A percentile compares a stretch with the other conserved stretches of the same genome.
Conservation (phyloP, 2,797 vertebrate genomes). For the Mionectes olivaceus region DNA sequence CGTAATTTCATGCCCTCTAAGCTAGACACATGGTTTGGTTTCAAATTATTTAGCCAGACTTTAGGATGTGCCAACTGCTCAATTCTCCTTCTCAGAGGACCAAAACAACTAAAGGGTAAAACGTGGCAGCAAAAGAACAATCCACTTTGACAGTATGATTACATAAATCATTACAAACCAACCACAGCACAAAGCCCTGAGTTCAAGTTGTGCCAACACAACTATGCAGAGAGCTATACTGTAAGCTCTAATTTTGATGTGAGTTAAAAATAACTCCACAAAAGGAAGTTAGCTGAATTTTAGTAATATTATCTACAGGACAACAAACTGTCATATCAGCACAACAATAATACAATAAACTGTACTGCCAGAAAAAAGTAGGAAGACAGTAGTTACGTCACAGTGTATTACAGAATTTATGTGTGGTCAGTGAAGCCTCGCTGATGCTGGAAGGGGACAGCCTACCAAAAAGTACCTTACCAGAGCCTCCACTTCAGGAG, state of each 20-base stretch:
- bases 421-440: background rate
- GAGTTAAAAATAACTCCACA: background rate
- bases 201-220: background rate
- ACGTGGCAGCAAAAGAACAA: background rate
- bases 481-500: background rate
- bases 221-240: background rate
- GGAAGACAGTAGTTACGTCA: background rate
- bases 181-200: background rate
- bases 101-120: background rate
- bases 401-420: background rate
- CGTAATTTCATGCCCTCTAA: background rate
- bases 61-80: background rate
- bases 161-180: background rate
- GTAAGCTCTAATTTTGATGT: background rate
- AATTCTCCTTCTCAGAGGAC: background rate
- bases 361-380: background rate
- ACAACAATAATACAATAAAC: background rate
- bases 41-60: background rate
- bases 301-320: background rate
- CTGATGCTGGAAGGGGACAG: background rate
- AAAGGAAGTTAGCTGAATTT: background rate
- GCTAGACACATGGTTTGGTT: background rate
- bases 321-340: background rate
- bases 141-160: background rate
- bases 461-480: background rate